Evolutionary conservation across 2,888 invertebrate species (phyloP), one percentile per base, ranked within the genome.

Genomic region (Hypomecis punctinalis): DNA sequence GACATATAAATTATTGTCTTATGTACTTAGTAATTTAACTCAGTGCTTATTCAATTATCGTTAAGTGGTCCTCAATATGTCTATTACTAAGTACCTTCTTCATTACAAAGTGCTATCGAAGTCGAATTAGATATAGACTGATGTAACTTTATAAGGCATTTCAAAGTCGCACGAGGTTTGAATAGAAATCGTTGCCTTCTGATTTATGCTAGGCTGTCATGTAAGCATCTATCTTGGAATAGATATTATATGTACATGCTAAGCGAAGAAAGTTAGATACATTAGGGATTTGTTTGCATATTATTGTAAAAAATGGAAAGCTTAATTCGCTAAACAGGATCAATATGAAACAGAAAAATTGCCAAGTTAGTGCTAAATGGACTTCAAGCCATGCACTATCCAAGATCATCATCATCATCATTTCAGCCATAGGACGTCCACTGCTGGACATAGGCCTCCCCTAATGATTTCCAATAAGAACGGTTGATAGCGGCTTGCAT

Each of bases 101-200:
- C 23, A 47, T 37, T 40, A 47, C 40, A 47, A 56, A 47, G 23
- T 39, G 47, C 47, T 40, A 39, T 56, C 5, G 47, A 1, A 47
- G 8, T 39, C 39, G 40, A 47, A 56, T 56, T 47, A 56, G 39
- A 56, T 56, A 33, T 13, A 45, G 37, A 40, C n/a, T 56, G 47
- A 33, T 40, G 56, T 47, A 56, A 45, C 47, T 56, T 47, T 39
- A 33, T 46, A 56, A 56, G 56, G 33, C 47, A 37, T 39, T 40
- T 56, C n/a, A 56, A 62, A 57, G 56, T 57, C 57, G 52, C 46
- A 51, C 45, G 51, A 67, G 63, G 52, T 64, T 42, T 33, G 55
- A 5, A 35, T 59, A 67, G 61, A 48, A 56, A 56, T 56, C n/a
- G 9, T 23, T 37, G 37, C 40, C 40, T 8, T 39, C 37, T 56